These are phyloP conservation scores for honey bee (Apis mellifera) DNA, from an alignment of 1,140 invertebrate genomes.

Conservation along the genomic window DNA sequence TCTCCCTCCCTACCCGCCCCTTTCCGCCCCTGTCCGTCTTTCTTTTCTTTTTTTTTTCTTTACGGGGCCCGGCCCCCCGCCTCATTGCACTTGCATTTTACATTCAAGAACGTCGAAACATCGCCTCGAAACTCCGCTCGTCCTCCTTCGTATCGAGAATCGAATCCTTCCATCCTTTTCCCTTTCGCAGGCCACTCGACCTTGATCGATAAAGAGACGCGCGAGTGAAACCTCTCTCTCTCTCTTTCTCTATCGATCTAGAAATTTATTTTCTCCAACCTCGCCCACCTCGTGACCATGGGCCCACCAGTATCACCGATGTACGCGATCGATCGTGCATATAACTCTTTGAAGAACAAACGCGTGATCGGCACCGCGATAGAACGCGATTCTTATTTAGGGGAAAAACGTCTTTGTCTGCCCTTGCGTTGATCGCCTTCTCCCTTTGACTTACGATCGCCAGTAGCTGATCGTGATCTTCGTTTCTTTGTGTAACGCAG, in stretches of 20 bases:
- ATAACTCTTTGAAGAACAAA: neutral
- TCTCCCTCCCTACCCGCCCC: constrained; percentile 36
- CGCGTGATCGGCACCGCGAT: neutral
- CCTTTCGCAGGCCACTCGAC: neutral
- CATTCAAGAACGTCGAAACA: constrained; percentile 31
- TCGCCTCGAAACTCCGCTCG: neutral
- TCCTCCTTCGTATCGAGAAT: neutral
- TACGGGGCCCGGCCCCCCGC: constrained; percentile 14
- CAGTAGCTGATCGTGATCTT: neutral
- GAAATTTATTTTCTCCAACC: constrained; percentile 47
- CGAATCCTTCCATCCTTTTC: neutral
- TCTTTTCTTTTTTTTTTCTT: constrained; percentile 2
- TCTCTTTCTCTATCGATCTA: constrained; percentile 29
- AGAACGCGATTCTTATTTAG: constrained; percentile 36
- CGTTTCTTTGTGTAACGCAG: neutral
- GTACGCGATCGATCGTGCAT: neutral
- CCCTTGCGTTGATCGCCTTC: constrained; percentile 15
- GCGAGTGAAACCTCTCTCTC: neutral
- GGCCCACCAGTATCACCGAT: neutral
- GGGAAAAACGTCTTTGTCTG: neutral
- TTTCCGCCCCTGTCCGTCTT: constrained; percentile 9
- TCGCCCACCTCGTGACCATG: constrained; percentile 26
- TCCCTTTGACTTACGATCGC: neutral
- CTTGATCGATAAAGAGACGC: constrained; percentile 37
- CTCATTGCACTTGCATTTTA: constrained; percentile 52